Evolutionary conservation across 2,797 vertebrate genomes (phyloP).

Genomic region (Notoglanidium macrostoma): DNA sequence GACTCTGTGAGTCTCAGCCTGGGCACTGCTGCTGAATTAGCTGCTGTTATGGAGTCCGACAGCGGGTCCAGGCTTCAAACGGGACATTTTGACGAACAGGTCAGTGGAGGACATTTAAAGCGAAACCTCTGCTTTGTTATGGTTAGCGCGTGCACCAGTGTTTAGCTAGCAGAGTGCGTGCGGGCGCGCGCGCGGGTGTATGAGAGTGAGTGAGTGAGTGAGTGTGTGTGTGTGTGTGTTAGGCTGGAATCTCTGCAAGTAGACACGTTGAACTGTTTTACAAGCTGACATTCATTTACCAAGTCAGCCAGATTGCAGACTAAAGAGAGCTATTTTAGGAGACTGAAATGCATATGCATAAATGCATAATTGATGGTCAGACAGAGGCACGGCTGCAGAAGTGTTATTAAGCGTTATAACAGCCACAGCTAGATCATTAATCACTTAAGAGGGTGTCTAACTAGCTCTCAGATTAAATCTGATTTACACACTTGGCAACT

Average conservation of each 20-base stretch:
- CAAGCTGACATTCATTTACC: constrained; percentile 5
- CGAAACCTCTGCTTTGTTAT: constrained; percentile 5
- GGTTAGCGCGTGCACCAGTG: constrained; percentile 17
- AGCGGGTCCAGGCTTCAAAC: neutral
- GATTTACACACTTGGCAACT: neutral
- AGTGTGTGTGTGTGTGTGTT: neutral
- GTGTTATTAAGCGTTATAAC: constrained; percentile 9
- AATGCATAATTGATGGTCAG: neutral
- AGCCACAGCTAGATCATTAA: neutral
- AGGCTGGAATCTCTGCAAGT: constrained; percentile 25
- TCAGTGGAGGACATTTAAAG: constrained; percentile 24
- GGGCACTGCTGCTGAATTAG: constrained; percentile 12
- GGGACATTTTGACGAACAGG: neutral
- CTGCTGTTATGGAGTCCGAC: constrained; percentile 2
- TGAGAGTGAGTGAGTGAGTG: neutral
- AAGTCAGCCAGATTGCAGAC: neutral
- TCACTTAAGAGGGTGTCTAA: neutral
- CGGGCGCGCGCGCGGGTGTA: neutral
- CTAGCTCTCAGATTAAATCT: neutral
- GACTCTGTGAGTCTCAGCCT: constrained; percentile 8
- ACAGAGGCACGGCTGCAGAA: neutral
- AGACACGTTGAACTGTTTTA: neutral
- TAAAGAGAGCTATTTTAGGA: constrained; percentile 1
- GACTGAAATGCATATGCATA: neutral
- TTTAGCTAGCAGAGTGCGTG: constrained; percentile 2